phyloP scores from a whole-genome alignment of 2,113 vertebrate genomes.

The Catharus bicknelli region DNA sequence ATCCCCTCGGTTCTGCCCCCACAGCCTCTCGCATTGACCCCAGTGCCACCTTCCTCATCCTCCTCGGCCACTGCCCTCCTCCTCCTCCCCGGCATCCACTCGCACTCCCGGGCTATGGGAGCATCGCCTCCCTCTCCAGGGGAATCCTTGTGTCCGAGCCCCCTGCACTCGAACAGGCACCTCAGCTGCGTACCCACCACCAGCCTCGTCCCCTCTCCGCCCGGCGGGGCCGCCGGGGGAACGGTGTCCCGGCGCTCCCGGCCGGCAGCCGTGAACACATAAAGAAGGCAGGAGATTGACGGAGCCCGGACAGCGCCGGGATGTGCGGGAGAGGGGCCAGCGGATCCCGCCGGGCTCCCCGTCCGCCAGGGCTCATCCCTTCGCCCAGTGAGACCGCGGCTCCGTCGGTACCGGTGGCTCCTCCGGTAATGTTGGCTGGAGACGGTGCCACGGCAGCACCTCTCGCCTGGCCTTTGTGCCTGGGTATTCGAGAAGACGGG shows the following conservation, averaged over 20 bases:
- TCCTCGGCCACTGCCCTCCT: neutral
- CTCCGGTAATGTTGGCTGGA: neutral
- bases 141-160: fast-evolving
- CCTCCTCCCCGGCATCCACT: neutral
- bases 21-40: neutral
- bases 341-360: no score
- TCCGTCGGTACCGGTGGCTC: neutral
- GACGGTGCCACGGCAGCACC: neutral
- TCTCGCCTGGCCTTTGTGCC: neutral
- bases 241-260: neutral
- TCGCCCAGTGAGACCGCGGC: neutral
- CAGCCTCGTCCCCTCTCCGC: neutral
- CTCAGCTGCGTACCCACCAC: neutral
- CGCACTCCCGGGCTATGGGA: neutral
- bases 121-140: neutral
- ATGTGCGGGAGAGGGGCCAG: neutral
- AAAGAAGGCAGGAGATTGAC: neutral
- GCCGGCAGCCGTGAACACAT: neutral
- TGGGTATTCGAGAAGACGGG: neutral
- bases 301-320: neutral
- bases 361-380: neutral
- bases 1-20: neutral
- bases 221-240: neutral
- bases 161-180: neutral
- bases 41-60: neutral